Evolutionary conservation across 2,113 vertebrate species (phyloP).

Genomic region (Pan paniscus): DNA sequence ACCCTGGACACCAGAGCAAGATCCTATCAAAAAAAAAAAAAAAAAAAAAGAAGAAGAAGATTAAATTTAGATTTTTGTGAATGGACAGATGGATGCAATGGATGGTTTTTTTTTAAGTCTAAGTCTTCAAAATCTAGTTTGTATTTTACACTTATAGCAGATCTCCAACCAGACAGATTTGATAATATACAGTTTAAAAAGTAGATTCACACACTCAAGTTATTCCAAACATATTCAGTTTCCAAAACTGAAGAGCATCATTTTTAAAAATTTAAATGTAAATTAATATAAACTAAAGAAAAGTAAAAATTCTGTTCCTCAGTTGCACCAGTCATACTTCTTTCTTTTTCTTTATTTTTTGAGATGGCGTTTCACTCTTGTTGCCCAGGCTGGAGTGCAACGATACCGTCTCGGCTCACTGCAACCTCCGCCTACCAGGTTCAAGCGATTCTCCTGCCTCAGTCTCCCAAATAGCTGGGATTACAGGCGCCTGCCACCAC

Average conservation of each 20-base stretch:
- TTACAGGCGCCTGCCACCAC: too few species aligned
- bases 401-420: too few species aligned
- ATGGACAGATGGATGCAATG: not conserved
- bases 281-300: not conserved
- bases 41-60: not conserved
- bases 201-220: not conserved
- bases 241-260: not conserved
- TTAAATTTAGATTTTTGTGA: slow-evolving; percentile 9
- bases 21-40: not conserved
- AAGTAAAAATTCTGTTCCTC: not conserved
- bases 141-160: not conserved
- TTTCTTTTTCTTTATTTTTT: too few species aligned
- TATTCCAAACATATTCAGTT: not conserved
- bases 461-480: too few species aligned
- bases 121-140: not conserved
- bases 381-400: too few species aligned
- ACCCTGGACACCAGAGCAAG: too few species aligned
- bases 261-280: not conserved
- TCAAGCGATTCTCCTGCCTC: too few species aligned
- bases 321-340: not conserved
- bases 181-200: not conserved
- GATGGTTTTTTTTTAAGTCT: not conserved
- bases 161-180: not conserved
- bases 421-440: too few species aligned
- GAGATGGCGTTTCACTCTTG: too few species aligned